phyloP scores from a whole-genome alignment of 2,113 vertebrate species.

The Monopterus albus region DNA sequence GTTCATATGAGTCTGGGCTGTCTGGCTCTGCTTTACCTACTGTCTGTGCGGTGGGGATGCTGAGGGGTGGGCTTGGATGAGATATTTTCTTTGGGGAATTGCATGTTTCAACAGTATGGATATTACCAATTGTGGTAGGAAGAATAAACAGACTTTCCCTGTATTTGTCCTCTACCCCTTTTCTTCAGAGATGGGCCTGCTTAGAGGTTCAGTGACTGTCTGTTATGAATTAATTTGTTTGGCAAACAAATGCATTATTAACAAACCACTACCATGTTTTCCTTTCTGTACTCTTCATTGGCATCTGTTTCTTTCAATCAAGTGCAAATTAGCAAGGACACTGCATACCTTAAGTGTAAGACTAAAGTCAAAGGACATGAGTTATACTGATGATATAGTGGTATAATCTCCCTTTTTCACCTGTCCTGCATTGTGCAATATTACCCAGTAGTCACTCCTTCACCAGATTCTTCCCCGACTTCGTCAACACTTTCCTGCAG shows the following conservation, averaged over 20 bases:
- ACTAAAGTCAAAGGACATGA: constrained; percentile 12
- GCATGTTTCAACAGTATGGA: constrained; percentile 78
- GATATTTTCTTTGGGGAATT: constrained; percentile 77
- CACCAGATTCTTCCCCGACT: too few relatives aligned
- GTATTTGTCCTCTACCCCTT: constrained; percentile 19
- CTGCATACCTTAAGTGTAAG: constrained; percentile 11
- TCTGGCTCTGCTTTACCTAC: constrained; percentile 43
- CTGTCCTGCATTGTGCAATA: too few relatives aligned
- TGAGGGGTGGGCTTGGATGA: constrained; percentile 49
- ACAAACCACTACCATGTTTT: constrained; percentile 71
- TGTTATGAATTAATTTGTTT: constrained; percentile 77
- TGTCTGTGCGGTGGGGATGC: constrained; percentile 23
- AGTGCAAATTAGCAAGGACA: constrained; percentile 71
- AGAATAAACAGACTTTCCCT: constrained; percentile 78
- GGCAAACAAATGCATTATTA: constrained; percentile 82
- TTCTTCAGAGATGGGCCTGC: constrained; percentile 72
- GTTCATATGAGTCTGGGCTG: constrained; percentile 60
- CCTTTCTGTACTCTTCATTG: constrained; percentile 50
- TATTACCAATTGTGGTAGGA: constrained; percentile 76
- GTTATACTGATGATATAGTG: neutral
- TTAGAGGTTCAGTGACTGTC: constrained; percentile 74
- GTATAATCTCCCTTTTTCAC: too few relatives aligned
- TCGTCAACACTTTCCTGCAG: too few relatives aligned
- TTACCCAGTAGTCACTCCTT: too few relatives aligned
- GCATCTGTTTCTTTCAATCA: constrained; percentile 58